Percentiles rank a stretch among this genome's conserved stretches.
These are phyloP conservation scores for Tiliacea citrago DNA, from an alignment of 2,888 invertebrate species.

Conservation along the genomic window DNA sequence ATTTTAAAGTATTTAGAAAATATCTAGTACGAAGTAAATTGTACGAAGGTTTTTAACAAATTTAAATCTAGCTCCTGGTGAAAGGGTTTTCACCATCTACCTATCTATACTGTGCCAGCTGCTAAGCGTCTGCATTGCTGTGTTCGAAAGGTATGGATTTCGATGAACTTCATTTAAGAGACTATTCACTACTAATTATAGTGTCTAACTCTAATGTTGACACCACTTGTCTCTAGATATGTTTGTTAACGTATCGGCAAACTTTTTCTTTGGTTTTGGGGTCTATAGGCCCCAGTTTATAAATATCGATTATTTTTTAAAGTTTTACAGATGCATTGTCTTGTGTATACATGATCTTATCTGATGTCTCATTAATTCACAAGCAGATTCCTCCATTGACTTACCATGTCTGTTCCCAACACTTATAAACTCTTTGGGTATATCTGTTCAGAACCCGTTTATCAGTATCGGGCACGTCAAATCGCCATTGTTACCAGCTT, in stretches of 20 bases:
- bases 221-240: neutral
- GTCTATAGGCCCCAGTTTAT: neutral
- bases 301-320: neutral
- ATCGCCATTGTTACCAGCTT: constrained; percentile 57
- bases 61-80: neutral
- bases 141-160: neutral
- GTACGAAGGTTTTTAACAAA: neutral
- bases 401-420: constrained; percentile 13
- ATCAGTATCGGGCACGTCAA: constrained; percentile 51
- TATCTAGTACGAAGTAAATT: neutral
- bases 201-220: neutral
- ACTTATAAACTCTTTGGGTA: neutral
- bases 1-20: constrained; percentile 9
- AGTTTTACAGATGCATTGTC: neutral
- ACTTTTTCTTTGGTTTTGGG: neutral
- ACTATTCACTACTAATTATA: neutral
- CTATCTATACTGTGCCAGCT: neutral
- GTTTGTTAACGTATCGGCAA: neutral
- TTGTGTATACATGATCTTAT: neutral
- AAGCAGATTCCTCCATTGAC: constrained; percentile 1
- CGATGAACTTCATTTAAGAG: neutral
- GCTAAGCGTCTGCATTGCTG: neutral
- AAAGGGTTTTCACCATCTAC: neutral
- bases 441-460: constrained; percentile 46
- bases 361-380: neutral